These are phyloP conservation scores for Brachymystax lenok DNA, from an alignment of 2,797 vertebrate genomes.

Conservation along the genomic window DNA sequence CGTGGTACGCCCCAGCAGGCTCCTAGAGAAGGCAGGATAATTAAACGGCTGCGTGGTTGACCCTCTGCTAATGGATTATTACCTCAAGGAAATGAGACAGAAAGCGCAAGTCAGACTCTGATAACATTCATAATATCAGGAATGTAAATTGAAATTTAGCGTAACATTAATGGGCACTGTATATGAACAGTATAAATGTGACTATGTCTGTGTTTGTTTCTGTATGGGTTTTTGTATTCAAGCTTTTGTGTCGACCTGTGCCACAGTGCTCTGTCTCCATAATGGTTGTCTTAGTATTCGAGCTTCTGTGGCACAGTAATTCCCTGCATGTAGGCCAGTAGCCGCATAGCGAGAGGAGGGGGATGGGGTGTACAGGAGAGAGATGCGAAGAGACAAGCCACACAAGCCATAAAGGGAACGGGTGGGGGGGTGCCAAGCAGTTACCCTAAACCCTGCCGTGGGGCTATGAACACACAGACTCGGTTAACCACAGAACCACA, in stretches of 20 bases:
- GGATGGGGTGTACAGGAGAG: slow-evolving; percentile 44
- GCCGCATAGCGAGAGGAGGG: slow-evolving; percentile 2
- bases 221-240: slow-evolving; percentile 13
- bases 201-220: slow-evolving; percentile 6
- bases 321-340: slow-evolving; percentile 46
- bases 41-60: slow-evolving; percentile 77
- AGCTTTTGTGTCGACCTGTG: slow-evolving; percentile 38
- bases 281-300: slow-evolving; percentile 46
- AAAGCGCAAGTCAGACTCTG: slow-evolving; percentile 55
- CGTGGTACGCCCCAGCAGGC: slow-evolving; percentile 59
- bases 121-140: background rate
- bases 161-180: slow-evolving; percentile 1
- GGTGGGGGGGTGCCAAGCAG: slow-evolving; percentile 52
- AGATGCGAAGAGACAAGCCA: slow-evolving; percentile 78
- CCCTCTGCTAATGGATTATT: slow-evolving; percentile 74
- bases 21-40: slow-evolving; percentile 70
- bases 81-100: slow-evolving; percentile 72
- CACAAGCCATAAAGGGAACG: slow-evolving; percentile 71
- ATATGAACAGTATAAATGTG: slow-evolving; percentile 1
- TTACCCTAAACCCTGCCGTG: slow-evolving; percentile 71
- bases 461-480: slow-evolving; percentile 54
- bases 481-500: slow-evolving; percentile 56
- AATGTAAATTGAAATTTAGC: background rate
- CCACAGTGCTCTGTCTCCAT: slow-evolving; percentile 37
- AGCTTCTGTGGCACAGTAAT: slow-evolving; percentile 24